Evolutionary conservation across 1,140 invertebrate genomes (phyloP), one percentile per base, ranked within the genome.

Genomic region (Drosophila littoralis): DNA sequence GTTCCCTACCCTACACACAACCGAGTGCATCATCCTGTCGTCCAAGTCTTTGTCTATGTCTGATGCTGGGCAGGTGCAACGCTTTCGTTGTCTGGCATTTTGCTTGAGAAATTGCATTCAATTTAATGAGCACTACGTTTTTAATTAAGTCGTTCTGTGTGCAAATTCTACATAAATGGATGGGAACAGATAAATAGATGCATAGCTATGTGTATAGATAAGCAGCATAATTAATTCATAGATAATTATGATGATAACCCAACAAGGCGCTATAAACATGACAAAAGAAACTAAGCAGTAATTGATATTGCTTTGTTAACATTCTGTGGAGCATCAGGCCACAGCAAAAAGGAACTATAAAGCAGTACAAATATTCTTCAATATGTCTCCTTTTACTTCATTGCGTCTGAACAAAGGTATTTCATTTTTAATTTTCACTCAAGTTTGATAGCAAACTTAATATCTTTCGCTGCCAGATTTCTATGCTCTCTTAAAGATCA

Each of bases 81-180:
- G 57, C 46, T 81, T 59, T 58, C 63, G 68, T 52, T 86, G 82
- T 72, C 78, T 85, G 70, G 50, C 75, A 76, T 68, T 75, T 66
- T 74, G 64, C 74, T 75, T 71, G 60, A 76, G 70, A 51, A 78
- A 78, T 51, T 78, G 70, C 82, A 72, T 79, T 75, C 65, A 63
- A 75, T 88, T 79, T 85, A 85, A 88, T 88, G 83, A 72, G 75
- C 52, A 72, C 59, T 66, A 50, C 45, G 55, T 57, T 85, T 82
- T 88, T 88, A 85, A 85, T 85, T 88, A 88, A 81, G 81, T 79
- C 75, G 35, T 73, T 46, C 33, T 15, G 35, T 54, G 45, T 68
- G 64, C 48, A 68, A 10, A n/a, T 45, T 7, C 43, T 36, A 4
- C 48, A 13, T 32, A 40, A 58, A 45, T 43, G 55, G 17, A 57